Conservation (phyloP, 2,797 vertebrate species). For the Champsocephalus gunnari region DNA sequence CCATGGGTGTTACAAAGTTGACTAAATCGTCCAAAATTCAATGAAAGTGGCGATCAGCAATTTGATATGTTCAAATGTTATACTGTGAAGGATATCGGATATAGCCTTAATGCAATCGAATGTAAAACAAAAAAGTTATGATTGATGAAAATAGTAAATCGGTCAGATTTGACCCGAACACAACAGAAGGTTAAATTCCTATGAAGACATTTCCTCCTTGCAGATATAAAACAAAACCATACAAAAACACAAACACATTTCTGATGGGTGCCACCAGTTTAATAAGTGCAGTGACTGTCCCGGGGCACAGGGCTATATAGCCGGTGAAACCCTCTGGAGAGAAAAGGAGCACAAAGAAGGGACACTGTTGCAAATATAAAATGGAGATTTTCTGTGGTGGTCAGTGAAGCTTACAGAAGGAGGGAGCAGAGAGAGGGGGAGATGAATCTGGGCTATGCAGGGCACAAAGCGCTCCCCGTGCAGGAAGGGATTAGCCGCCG, state of each 20-base stretch:
- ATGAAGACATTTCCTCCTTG: not conserved
- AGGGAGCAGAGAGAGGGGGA: conserved; percentile 51
- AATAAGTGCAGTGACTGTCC: conserved; percentile 72
- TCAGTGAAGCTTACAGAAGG: conserved; percentile 74
- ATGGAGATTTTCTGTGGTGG: conserved; percentile 82
- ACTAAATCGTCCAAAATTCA: no score
- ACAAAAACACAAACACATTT: conserved; percentile 24
- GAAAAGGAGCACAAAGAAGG: conserved; percentile 48
- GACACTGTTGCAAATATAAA: conserved; percentile 81
- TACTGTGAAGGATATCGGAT: no score
- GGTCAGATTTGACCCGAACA: no score
- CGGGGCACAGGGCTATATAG: conserved; percentile 80
- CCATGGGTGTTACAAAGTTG: no score
- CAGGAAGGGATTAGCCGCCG: conserved; percentile 66
- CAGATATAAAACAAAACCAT: not conserved
- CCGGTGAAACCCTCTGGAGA: conserved; percentile 78
- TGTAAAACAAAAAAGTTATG: no score
- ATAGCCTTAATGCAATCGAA: no score
- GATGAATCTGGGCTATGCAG: conserved; percentile 65
- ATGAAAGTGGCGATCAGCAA: no score
- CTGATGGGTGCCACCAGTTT: conserved; percentile 29
- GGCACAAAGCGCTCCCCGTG: conserved; percentile 75
- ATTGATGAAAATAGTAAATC: no score
- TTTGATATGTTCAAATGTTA: no score
- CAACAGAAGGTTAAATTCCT: not conserved